Base-by-base conservation (phyloP, 2,797 vertebrate species). In the Lates japonicus region DNA sequence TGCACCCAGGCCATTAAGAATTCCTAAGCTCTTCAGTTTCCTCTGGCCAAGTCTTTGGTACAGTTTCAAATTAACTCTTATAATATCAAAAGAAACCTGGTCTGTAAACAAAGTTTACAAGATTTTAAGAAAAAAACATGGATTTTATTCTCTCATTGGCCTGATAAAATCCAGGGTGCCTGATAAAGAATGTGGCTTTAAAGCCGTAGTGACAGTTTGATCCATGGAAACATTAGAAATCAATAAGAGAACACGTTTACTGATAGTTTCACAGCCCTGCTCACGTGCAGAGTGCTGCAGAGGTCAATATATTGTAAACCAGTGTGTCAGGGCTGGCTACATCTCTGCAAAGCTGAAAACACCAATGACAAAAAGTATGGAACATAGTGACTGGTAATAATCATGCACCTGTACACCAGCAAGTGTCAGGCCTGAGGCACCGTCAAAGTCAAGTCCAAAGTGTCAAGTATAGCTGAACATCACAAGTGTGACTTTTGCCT, bases 141-240 rank as follows among this genome's bases (percentile, higher is more conserved):
- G 48, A n/a, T 80, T 71, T 58, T 31, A 44, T 62, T 65, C 9
- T 17, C 19, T 51, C 1, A 22, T 3, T 51, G 11, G 14, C 2
- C 41, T 46, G 16, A 44, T 54, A 20, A 65, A 59, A 41, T 13
- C 10, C 17, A 37, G 22, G 6, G 14, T 8, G 52, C 14, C 12
- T 14, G 6, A 14, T 6, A 55, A 55, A 31, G 3, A 4, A 11
- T 25, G 13, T 31, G 13, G 25, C 22, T 22, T 11, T 16, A 62
- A 57, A 52, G 10, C 41, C 49, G 19, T 11, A 10, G 42, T 1
- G 52, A 39, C 39, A 37, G 46, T 37, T 48, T 81, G 57, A 74
- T 59, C 13, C 7, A 41, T 46, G 52, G 70, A 74, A 78, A 73
- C 9, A 70, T 70, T 3, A 73, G 66, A 75, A 87, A 87, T 76